These are phyloP conservation scores for Rhea pennata DNA, from an alignment of 2,113 vertebrate species.

Conservation along the genomic window DNA sequence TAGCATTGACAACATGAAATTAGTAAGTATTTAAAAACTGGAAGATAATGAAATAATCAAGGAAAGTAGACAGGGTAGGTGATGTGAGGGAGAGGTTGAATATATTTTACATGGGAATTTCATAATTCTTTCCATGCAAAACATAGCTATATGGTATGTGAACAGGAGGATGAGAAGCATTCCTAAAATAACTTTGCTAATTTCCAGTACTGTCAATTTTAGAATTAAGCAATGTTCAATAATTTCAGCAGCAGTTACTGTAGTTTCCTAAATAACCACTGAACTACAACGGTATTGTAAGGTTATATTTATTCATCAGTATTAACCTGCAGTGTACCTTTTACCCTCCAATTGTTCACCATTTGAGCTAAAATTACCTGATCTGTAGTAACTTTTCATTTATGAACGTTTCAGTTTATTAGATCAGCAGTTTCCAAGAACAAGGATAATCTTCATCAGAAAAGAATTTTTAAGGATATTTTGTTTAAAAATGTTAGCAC, in stretches of 20 bases:
- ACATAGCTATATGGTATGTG: neutral
- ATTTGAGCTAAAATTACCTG: neutral
- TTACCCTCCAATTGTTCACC: neutral
- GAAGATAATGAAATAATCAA: neutral
- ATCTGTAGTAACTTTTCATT: neutral
- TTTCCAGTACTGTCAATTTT: neutral
- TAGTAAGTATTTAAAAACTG: neutral
- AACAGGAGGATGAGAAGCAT: neutral
- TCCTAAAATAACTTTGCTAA: neutral
- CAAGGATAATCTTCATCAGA: neutral
- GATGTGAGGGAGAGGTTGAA: neutral
- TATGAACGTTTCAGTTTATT: neutral
- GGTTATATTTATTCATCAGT: neutral
- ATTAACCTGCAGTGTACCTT: neutral
- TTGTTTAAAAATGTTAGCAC: neutral
- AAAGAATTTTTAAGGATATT: neutral
- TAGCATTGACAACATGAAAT: neutral
- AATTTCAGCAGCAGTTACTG: neutral
- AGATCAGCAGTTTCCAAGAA: neutral
- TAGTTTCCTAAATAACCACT: neutral
- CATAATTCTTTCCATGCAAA: neutral
- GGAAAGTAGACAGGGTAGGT: neutral
- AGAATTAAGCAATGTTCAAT: neutral
- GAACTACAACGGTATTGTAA: neutral
- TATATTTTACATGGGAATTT: neutral